Conservation (phyloP, 2,888 invertebrate genomes). For the Drosophila stalkeri region DNA sequence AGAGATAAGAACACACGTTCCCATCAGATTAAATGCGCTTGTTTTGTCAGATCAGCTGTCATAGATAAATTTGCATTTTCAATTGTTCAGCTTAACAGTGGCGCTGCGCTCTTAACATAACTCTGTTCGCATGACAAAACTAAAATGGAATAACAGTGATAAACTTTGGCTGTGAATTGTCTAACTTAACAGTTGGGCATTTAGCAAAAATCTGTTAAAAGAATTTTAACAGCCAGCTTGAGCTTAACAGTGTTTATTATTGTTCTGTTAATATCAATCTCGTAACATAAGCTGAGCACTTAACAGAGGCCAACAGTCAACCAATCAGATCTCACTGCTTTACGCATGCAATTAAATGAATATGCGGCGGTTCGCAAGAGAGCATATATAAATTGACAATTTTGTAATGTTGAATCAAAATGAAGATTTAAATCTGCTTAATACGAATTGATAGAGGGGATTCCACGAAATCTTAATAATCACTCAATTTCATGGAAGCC, state of each 20-base stretch:
- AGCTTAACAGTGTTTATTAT: neutral
- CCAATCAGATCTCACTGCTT: conserved; percentile 27
- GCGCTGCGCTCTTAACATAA: neutral
- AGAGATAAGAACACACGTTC: conserved; percentile 42
- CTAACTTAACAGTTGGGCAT: neutral
- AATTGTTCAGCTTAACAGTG: neutral
- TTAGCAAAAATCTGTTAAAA: neutral
- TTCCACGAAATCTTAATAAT: neutral
- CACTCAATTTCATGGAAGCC: neutral
- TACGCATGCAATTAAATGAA: conserved; percentile 15
- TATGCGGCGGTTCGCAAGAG: neutral
- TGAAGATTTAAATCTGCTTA: neutral
- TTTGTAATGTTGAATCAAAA: too few species aligned
- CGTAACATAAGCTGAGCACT: neutral
- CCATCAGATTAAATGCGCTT: neutral
- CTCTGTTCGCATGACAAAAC: neutral
- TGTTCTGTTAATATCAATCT: neutral
- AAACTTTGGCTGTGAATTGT: neutral
- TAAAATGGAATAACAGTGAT: neutral
- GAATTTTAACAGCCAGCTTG: neutral
- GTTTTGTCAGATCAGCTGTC: conserved; percentile 1
- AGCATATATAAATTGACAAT: too few species aligned
- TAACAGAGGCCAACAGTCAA: neutral
- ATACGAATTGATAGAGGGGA: neutral
- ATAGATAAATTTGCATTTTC: conserved; percentile 2